A percentile compares a stretch with the other conserved stretches of the same genome.
phyloP scores from a whole-genome alignment of 2,113 vertebrate species.

The Heteronetta atricapilla region DNA sequence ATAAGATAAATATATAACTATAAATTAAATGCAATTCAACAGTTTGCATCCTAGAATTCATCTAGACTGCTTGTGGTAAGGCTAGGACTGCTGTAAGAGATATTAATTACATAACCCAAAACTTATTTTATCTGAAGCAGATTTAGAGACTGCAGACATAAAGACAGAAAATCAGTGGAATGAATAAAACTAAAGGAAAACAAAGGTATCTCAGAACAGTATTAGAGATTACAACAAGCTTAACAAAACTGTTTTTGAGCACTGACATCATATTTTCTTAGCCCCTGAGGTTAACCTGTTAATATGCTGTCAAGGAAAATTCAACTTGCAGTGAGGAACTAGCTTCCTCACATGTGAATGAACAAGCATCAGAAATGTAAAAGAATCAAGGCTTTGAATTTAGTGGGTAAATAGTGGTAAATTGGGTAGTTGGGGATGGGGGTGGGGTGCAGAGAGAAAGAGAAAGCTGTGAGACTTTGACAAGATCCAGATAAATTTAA shows the following conservation, averaged over 20 bases:
- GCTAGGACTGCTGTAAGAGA: neutral
- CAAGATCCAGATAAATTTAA: neutral
- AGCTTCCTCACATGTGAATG: neutral
- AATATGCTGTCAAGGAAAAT: neutral
- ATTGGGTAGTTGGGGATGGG: neutral
- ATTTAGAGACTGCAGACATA: neutral
- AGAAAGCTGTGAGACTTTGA: neutral
- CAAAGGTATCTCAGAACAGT: neutral
- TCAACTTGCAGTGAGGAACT: neutral
- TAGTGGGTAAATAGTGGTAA: neutral
- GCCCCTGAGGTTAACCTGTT: neutral
- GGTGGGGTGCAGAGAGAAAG: neutral
- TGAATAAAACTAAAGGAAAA: neutral
- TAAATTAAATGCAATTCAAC: neutral
- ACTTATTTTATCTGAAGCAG: neutral
- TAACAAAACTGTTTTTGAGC: neutral
- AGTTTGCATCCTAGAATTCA: neutral
- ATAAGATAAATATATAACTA: neutral
- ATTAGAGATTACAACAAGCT: neutral
- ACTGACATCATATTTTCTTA: neutral
- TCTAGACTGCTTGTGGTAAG: neutral
- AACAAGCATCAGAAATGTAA: neutral
- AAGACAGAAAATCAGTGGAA: neutral
- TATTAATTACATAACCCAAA: neutral
- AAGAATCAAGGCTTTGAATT: neutral